Percentiles rank a stretch among this genome's conserved stretches.
Evolutionary conservation across 2,888 invertebrate species (phyloP).

Genomic region (Scaptodrosophila latifasciaeformis): DNA sequence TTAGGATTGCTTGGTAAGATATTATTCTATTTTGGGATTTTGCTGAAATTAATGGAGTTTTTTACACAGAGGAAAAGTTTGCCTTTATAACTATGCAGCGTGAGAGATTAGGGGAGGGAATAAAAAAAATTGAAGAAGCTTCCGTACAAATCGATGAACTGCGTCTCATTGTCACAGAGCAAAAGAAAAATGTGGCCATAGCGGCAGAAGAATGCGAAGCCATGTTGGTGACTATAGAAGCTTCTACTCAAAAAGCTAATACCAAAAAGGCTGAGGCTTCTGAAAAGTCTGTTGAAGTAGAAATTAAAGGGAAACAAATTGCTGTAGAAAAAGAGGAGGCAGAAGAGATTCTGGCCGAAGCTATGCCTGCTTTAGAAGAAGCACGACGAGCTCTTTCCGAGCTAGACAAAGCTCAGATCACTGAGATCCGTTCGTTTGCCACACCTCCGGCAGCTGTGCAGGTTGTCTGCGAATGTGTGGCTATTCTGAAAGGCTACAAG

Average conservation of each 20-base stretch:
- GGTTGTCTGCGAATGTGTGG: conserved; percentile 91
- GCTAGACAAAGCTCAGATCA: conserved; percentile 91
- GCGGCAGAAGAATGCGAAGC: conserved; percentile 88
- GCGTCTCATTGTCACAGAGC: conserved; percentile 86
- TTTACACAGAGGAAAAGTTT: conserved; percentile 67
- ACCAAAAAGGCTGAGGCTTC: conserved; percentile 88
- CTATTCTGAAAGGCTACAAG: conserved; percentile 86
- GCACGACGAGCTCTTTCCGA: conserved; percentile 87
- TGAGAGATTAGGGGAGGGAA: conserved; percentile 71
- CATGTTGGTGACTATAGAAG: conserved; percentile 85
- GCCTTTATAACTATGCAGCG: conserved; percentile 69
- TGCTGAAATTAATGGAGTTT: too few species aligned
- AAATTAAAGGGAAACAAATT: conserved; percentile 86
- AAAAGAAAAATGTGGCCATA: conserved; percentile 87
- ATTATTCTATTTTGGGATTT: too few species aligned
- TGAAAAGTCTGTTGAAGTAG: conserved; percentile 87
- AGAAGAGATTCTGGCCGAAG: conserved; percentile 85
- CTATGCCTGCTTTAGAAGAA: conserved; percentile 88
- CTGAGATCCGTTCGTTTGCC: conserved; percentile 93
- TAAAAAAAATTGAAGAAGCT: conserved; percentile 85
- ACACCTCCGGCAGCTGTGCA: conserved; percentile 94
- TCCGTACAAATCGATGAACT: conserved; percentile 86
- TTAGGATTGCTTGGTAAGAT: conserved; percentile 81
- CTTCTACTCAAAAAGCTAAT: conserved; percentile 82
- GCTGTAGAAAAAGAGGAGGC: conserved; percentile 89